Percentiles rank a stretch among this genome's conserved stretches.
These are phyloP conservation scores for Ceratina japonica DNA, from an alignment of 1,140 invertebrate species.

Conservation along the genomic window DNA sequence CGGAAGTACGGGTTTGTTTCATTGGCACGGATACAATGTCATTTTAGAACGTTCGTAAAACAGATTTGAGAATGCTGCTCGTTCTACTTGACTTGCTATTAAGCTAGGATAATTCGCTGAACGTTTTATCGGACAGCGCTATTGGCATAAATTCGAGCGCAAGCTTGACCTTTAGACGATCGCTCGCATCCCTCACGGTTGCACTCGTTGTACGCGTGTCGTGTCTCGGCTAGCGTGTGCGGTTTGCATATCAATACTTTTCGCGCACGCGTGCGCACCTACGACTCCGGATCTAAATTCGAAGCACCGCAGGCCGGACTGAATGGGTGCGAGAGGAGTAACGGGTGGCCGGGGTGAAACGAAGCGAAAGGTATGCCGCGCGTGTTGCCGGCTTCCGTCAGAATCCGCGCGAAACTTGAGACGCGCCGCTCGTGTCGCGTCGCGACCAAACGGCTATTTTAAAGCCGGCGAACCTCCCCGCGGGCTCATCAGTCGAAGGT, in stretches of 20 bases:
- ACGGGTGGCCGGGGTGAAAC: not conserved
- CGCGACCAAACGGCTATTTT: constrained; percentile 36
- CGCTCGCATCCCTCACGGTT: not conserved
- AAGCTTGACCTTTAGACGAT: constrained; percentile 5
- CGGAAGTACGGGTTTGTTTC: too few relatives aligned
- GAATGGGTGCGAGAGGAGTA: constrained; percentile 9
- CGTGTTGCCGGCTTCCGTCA: constrained; percentile 37
- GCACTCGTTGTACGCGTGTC: not conserved
- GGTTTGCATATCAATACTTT: constrained; percentile 15
- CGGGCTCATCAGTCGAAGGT: constrained; percentile 36
- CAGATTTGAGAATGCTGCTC: too few relatives aligned
- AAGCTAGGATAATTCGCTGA: not conserved
- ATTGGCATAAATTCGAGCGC: not conserved
- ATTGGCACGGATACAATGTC: too few relatives aligned
- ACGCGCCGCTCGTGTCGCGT: constrained; percentile 3
- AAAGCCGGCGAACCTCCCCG: constrained; percentile 9
- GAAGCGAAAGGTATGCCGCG: constrained; percentile 20
- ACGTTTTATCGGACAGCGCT: not conserved
- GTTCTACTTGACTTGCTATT: too few relatives aligned
- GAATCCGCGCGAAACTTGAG: constrained; percentile 42
- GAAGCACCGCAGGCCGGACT: not conserved
- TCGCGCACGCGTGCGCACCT: constrained; percentile 11
- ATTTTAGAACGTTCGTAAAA: too few relatives aligned
- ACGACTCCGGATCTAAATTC: constrained; percentile 12
- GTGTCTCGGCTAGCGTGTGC: not conserved